Evolutionary conservation across 37 sponge, comb jelly and placozoan species (phyloP).

Genomic region (Beroe forskalii): DNA sequence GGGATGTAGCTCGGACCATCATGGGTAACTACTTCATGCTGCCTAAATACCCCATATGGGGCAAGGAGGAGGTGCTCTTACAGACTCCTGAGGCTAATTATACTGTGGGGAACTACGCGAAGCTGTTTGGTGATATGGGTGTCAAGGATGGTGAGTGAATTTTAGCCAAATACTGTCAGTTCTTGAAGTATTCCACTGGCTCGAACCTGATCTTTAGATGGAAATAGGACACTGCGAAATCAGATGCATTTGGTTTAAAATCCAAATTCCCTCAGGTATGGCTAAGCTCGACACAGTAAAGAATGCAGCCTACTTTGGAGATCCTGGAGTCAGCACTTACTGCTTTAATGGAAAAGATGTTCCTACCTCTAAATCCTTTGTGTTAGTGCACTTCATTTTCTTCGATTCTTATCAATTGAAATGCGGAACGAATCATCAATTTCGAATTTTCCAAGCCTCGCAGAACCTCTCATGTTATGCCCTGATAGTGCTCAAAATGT

Average conservation of each 20-base stretch:
- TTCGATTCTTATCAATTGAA: too few relatives aligned
- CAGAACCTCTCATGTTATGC: too few relatives aligned
- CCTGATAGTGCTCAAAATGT: too few relatives aligned
- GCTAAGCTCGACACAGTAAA: neutral
- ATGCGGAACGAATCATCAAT: too few relatives aligned
- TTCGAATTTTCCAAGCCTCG: too few relatives aligned
- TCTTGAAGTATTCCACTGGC: too few relatives aligned
- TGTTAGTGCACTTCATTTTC: too few relatives aligned
- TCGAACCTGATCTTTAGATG: too few relatives aligned
- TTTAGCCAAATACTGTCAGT: too few relatives aligned
- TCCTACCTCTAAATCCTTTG: neutral
- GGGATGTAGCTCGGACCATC: constrained; percentile 6
- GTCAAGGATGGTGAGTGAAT: constrained; percentile 9
- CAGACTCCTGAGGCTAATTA: neutral
- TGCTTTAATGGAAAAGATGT: constrained; percentile 40
- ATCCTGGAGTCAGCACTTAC: neutral
- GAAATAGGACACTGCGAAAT: too few relatives aligned
- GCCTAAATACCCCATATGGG: neutral
- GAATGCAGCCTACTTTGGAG: neutral
- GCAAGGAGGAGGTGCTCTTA: neutral
- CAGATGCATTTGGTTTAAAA: too few relatives aligned
- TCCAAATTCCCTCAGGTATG: neutral
- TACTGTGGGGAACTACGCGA: neutral
- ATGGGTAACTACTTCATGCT: constrained; percentile 55
- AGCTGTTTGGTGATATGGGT: constrained; percentile 41